A percentile compares a stretch with the other conserved stretches of the same genome.
phyloP scores from a whole-genome alignment of 2,797 vertebrate species.

The Siniperca scherzeri region DNA sequence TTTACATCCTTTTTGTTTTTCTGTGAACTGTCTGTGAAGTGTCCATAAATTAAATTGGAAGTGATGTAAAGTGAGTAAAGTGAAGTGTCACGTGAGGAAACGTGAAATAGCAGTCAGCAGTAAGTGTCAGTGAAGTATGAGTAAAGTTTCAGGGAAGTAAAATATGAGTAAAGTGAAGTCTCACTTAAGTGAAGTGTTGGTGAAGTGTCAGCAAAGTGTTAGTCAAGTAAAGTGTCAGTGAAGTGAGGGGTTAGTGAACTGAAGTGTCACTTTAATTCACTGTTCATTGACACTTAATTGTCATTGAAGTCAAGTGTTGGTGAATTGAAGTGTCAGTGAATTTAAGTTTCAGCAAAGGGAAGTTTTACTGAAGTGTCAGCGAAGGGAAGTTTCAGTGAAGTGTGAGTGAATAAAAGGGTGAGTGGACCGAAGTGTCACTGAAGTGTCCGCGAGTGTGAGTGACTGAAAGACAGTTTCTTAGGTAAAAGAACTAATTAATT shows the following conservation, averaged over 20 bases:
- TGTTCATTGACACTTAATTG: too few species aligned
- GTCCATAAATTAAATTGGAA: not conserved
- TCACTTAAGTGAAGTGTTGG: too few species aligned
- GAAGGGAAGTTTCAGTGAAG: not conserved
- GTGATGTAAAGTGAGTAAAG: not conserved
- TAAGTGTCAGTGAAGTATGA: too few species aligned
- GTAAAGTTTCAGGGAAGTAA: too few species aligned
- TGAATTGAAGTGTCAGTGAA: not conserved
- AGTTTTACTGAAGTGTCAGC: not conserved
- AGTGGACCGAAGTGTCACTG: not conserved
- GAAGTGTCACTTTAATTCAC: too few species aligned
- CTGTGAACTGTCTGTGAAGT: constrained; percentile 60
- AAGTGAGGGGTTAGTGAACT: too few species aligned
- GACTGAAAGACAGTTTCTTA: too few species aligned
- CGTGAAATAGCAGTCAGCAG: not conserved
- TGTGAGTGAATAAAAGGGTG: not conserved
- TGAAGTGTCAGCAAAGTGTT: too few species aligned
- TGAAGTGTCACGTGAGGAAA: not conserved
- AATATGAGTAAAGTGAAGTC: too few species aligned
- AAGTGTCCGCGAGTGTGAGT: too few species aligned
- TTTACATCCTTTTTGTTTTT: not conserved
- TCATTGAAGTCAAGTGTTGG: not conserved
- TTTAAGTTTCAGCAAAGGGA: constrained; percentile 87
- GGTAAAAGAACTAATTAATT: not conserved
- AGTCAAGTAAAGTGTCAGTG: too few species aligned